Evolutionary conservation across 2,113 vertebrate species (phyloP).

Genomic region (Pituophis catenifer): DNA sequence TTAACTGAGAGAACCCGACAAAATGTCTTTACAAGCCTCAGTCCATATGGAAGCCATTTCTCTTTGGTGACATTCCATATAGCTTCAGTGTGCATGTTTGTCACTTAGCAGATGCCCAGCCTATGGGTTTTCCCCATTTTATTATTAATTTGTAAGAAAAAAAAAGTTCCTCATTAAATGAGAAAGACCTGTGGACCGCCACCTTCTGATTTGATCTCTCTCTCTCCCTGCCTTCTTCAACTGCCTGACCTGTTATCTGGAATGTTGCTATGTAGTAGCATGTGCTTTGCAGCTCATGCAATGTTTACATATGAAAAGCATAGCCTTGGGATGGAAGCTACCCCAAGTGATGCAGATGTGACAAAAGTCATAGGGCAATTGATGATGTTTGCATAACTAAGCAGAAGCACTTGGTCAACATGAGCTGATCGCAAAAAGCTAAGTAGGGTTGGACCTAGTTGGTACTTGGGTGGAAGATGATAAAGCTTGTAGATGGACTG

Average conservation of each 20-base stretch:
- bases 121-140: not conserved
- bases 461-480: not conserved
- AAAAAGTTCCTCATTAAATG: not conserved
- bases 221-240: not conserved
- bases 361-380: not conserved
- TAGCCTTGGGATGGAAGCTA: not conserved
- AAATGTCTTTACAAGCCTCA: not conserved
- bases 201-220: not conserved
- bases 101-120: not conserved
- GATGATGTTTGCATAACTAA: not conserved
- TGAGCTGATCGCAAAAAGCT: not conserved
- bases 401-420: not conserved
- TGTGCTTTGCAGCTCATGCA: not conserved
- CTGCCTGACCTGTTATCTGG: not conserved
- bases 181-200: not conserved
- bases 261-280: not conserved
- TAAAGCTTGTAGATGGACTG: not conserved
- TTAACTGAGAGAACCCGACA: not conserved
- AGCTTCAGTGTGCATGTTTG: not conserved
- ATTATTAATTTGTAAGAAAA: not conserved
- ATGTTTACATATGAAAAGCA: not conserved
- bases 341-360: not conserved
- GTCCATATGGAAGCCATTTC: not conserved
- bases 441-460: not conserved
- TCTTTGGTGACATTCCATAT: not conserved